Evolutionary conservation across 2,113 vertebrate species (phyloP).

Genomic region (Paramormyrops kingsleyae): DNA sequence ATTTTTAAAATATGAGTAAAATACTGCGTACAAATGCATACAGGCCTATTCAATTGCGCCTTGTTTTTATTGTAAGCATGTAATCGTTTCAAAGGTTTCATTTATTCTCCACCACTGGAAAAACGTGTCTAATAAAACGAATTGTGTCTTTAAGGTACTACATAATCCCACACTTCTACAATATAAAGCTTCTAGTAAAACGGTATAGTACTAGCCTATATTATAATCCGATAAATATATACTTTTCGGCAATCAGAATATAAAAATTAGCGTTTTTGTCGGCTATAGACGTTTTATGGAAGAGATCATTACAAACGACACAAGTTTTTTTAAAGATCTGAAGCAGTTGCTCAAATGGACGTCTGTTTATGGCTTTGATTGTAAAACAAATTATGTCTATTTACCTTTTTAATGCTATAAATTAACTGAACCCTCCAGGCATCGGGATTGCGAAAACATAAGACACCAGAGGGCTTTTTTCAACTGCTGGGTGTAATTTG

Average conservation of each 20-base stretch:
- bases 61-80: background rate
- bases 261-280: background rate
- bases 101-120: background rate
- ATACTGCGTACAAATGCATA: background rate
- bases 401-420: constrained; percentile 1
- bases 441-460: background rate
- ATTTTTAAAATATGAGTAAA: background rate
- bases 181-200: background rate
- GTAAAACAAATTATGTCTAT: constrained; percentile 7
- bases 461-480: background rate
- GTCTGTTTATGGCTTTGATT: background rate
- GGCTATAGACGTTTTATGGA: background rate
- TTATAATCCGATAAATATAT: background rate
- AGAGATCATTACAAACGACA: background rate
- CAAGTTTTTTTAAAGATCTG: background rate
- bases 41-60: background rate
- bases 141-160: background rate
- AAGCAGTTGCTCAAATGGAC: background rate
- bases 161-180: background rate
- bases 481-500: background rate
- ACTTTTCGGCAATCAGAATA: background rate
- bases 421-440: background rate
- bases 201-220: background rate
- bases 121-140: background rate
- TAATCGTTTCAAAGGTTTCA: background rate